phyloP scores from a whole-genome alignment of 2,113 vertebrate species.

The Galbula dea region DNA sequence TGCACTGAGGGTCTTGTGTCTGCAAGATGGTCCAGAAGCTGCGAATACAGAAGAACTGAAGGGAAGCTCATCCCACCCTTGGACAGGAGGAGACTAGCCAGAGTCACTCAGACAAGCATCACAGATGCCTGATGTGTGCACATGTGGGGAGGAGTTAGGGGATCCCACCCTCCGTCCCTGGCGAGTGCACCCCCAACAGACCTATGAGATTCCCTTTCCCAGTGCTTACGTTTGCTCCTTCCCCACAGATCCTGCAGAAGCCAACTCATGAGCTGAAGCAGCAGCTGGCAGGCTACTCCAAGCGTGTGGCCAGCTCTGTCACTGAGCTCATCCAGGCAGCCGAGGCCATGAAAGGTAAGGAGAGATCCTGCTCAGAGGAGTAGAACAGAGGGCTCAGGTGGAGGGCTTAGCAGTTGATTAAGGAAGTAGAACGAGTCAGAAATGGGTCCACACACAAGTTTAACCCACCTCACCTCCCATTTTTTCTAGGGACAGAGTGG shows the following conservation, averaged over 20 bases:
- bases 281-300: conserved; percentile 89
- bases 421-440: background rate
- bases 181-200: fast-evolving
- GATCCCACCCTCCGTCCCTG: background rate
- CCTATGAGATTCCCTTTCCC: background rate
- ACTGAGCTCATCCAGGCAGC: conserved; percentile 98
- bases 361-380: background rate
- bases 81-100: background rate
- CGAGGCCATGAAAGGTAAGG: conserved; percentile 96
- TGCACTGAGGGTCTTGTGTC: background rate
- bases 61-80: background rate
- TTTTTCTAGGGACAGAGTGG: conserved; percentile 85
- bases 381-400: background rate
- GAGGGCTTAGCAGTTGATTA: background rate
- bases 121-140: background rate
- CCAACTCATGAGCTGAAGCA: conserved; percentile 92
- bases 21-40: background rate
- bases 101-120: background rate
- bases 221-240: background rate
- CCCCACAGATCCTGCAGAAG: conserved; percentile 88
- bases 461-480: fast-evolving
- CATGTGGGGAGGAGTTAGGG: fast-evolving
- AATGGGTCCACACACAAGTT: fast-evolving
- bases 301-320: conserved; percentile 91
- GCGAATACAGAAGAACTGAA: background rate